Base-by-base conservation (phyloP, 2,113 vertebrate genomes). In the Pollachius pollachius region DNA sequence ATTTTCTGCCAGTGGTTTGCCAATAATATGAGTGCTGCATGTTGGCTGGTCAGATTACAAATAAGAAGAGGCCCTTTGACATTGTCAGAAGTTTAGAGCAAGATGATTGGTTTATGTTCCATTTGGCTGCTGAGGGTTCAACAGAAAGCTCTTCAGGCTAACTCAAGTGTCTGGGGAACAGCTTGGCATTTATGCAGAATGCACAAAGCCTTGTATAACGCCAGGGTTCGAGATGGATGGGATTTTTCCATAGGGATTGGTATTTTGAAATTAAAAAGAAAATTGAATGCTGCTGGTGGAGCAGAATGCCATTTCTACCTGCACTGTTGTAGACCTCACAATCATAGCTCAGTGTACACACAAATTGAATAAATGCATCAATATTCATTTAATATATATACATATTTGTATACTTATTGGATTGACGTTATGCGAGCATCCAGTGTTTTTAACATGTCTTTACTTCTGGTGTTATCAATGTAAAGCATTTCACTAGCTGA, bases 11-110 rank as follows among this genome's bases (percentile, higher is more conserved):
- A 13, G 18, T 23, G 58, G 25, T 54, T 58, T 56, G 52, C 19
- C 18, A 64, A 52, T 75, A 8, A 63, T 63, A 58, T 64, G 23
- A 81, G 57, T 71, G 77, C 67, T 70, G 25, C 52, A 71, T 76
- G 56, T 16, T 16, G 7, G 67, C 15, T 48, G 34, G 30, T 61
- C 30, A 27, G 34, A 59, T 68, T 59, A 60, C 64, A 65, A 61
- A 59, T 41, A 15, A 56, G 72, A 69, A 62, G 67, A 69, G 67
- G 34, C 15, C 1, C 30, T 68, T 60, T 34, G 25, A 66, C 16
- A 56, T 13, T 37, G 15, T 5, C 19, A 61, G 30, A 6, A 17
- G 8, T 77, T 68, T 70, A 13, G 54, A 16, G 61, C 72, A 16
- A 52, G 27, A 5, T 41, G 52, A 60, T 73, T 67, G 41, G 66